Evolutionary conservation across 2,113 vertebrate genomes (phyloP).

Genomic region (Monarcha castaneiventris): DNA sequence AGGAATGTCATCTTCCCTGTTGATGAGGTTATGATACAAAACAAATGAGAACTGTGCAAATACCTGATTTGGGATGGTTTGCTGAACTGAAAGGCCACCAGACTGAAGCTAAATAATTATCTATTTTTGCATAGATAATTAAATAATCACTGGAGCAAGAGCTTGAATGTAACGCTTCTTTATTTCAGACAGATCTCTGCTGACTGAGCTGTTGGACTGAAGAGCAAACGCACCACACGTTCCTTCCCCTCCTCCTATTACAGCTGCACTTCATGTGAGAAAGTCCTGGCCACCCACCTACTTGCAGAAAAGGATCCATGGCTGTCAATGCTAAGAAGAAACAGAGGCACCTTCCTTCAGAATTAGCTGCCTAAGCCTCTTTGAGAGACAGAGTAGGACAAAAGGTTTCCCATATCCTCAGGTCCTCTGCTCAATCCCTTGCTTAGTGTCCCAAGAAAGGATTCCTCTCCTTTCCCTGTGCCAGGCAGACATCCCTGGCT

Average conservation of each 20-base stretch:
- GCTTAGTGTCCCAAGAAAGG: neutral
- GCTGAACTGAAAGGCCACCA: neutral
- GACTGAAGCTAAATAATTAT: neutral
- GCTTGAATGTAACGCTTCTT: neutral
- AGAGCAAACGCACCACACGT: neutral
- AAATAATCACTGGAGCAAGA: constrained; percentile 9
- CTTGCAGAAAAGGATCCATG: neutral
- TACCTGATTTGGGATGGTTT: neutral
- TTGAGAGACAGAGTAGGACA: neutral
- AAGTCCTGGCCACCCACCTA: neutral
- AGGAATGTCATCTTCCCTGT: neutral
- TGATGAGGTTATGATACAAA: neutral
- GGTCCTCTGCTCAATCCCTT: neutral
- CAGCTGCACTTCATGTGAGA: constrained; percentile 15
- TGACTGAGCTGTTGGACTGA: constrained; percentile 10
- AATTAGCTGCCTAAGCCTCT: neutral
- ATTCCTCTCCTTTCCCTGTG: neutral
- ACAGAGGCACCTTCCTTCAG: neutral
- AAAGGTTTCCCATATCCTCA: neutral
- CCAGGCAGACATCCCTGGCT: neutral
- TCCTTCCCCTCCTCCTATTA: neutral
- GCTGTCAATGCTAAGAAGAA: neutral
- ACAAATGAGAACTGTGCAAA: neutral
- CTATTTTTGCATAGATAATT: constrained; percentile 42
- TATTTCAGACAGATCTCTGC: constrained; percentile 6